Percentiles rank a stretch among this genome's conserved stretches.
Evolutionary conservation across 1,140 invertebrate species (phyloP).

Genomic region (Melanaphis sacchari): DNA sequence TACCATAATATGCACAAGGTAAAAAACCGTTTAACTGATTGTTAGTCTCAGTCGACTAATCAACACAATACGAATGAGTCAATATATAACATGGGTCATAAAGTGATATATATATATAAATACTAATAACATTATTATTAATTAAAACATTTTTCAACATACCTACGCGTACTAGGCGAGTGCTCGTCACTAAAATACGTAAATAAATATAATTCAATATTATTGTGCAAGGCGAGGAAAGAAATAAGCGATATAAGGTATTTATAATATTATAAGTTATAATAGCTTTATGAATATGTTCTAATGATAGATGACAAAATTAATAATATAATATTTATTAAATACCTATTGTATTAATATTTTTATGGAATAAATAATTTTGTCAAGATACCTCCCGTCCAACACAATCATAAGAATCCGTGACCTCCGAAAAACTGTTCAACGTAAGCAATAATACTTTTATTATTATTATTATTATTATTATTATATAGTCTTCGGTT

Average conservation of each 20-base stretch:
- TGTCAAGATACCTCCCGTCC: not conserved
- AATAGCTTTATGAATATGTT: not conserved
- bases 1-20: not conserved
- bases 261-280: not conserved
- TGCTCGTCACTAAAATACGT: not conserved
- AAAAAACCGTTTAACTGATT: slow-evolving; percentile 1
- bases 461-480: not conserved
- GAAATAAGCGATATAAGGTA: not conserved
- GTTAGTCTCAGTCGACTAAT: not conserved
- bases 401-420: not conserved
- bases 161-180: not conserved
- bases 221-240: not conserved
- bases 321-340: not conserved
- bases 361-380: too few species aligned
- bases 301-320: not conserved
- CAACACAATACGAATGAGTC: not conserved
- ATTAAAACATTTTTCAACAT: not conserved
- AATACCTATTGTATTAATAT: too few species aligned
- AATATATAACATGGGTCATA: not conserved
- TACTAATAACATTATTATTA: not conserved
- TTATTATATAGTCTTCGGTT: not conserved
- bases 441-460: not conserved
- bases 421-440: not conserved
- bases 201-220: not conserved
- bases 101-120: not conserved